phyloP scores from a whole-genome alignment of 2,113 vertebrate genomes.

The Donacobius atricapilla region DNA sequence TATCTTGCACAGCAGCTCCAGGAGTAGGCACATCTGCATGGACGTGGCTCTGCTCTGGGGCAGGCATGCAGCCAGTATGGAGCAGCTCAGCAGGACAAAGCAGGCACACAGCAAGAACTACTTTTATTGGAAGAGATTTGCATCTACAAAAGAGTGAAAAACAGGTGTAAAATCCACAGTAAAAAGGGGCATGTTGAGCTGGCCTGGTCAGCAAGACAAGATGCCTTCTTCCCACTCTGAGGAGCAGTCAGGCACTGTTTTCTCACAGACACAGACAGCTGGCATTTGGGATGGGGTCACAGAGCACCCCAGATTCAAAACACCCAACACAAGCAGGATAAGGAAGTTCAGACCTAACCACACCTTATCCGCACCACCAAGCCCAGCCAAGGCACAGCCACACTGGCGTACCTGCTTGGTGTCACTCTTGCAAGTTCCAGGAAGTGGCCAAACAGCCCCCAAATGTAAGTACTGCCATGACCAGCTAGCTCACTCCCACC shows the following conservation, averaged over 20 bases:
- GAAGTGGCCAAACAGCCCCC: background rate
- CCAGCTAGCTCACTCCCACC: background rate
- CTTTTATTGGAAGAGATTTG: slow-evolving; percentile 68
- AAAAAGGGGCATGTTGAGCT: slow-evolving; percentile 32
- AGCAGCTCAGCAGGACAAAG: background rate
- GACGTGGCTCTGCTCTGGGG: rapidly evolving
- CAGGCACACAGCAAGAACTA: slow-evolving; percentile 27
- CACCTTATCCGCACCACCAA: background rate
- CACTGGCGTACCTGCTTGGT: rapidly evolving
- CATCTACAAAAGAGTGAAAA: slow-evolving; percentile 78
- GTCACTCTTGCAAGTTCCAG: background rate
- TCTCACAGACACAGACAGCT: background rate
- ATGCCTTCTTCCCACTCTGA: background rate
- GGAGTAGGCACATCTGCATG: background rate
- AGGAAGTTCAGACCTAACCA: background rate
- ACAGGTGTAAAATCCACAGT: slow-evolving; percentile 58
- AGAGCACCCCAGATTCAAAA: background rate
- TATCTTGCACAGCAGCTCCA: rapidly evolving
- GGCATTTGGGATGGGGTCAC: background rate
- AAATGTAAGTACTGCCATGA: background rate
- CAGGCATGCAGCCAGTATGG: background rate
- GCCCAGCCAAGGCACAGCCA: rapidly evolving
- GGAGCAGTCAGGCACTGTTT: background rate
- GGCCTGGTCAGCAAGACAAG: background rate
- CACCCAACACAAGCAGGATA: background rate